Evolutionary conservation across 2,888 invertebrate species (phyloP).

Genomic region (Ametastegia equiseti): DNA sequence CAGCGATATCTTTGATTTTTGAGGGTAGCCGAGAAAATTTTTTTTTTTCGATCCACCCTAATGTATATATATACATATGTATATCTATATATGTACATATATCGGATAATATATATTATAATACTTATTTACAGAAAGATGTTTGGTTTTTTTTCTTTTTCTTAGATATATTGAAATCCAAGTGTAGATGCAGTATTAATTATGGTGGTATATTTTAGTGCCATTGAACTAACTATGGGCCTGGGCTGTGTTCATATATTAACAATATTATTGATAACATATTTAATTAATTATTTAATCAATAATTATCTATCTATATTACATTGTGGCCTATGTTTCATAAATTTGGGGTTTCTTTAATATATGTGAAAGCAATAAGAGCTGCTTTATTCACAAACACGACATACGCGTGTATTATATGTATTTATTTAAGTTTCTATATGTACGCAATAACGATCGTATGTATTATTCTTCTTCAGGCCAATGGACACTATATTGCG

Average conservation of each 20-base stretch:
- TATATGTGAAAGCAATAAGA: too few species aligned
- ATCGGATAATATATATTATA: background rate
- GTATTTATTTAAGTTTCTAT: too few species aligned
- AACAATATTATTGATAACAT: conserved; percentile 71
- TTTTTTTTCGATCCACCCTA: too few species aligned
- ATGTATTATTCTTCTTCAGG: conserved; percentile 48
- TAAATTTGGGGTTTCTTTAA: conserved; percentile 29
- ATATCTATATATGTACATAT: background rate
- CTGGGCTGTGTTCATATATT: conserved; percentile 72
- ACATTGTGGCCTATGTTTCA: conserved; percentile 60
- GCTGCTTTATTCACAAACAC: too few species aligned
- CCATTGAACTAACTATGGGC: conserved; percentile 66
- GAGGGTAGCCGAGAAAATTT: too few species aligned
- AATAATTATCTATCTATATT: conserved; percentile 69
- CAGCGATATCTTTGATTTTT: too few species aligned
- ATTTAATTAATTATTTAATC: conserved; percentile 68
- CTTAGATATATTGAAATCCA: conserved; percentile 54
- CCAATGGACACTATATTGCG: conserved; percentile 53
- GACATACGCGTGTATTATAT: too few species aligned
- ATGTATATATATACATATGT: background rate
- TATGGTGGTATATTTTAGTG: conserved; percentile 58
- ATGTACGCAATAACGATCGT: background rate
- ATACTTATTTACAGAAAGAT: background rate
- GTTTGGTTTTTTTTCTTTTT: conserved; percentile 60
- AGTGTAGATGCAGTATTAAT: conserved; percentile 50